Percentiles rank a stretch among this genome's conserved stretches.
Evolutionary conservation across 2,113 vertebrate genomes (phyloP).

Genomic region (Gnathonemus longibarbis): DNA sequence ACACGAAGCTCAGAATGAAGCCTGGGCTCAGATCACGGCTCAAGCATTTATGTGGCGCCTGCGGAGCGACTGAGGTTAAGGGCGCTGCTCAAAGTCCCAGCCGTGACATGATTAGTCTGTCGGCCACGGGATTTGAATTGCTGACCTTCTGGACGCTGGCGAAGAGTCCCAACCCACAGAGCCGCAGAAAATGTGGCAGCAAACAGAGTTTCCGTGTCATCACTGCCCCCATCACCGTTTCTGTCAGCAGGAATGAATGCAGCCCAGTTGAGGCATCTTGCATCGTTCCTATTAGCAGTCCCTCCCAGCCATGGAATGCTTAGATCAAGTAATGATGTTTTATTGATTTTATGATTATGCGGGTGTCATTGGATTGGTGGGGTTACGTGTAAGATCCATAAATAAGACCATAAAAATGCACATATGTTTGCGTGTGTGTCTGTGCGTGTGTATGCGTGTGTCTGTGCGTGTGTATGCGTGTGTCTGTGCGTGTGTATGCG

Average conservation of each 20-base stretch:
- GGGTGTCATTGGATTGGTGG: constrained; percentile 29
- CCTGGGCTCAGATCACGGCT: neutral
- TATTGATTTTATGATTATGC: constrained; percentile 30
- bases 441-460: neutral
- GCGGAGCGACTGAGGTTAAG: neutral
- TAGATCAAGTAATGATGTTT: constrained; percentile 34
- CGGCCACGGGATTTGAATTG: neutral
- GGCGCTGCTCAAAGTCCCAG: neutral
- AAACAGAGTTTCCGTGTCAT: neutral
- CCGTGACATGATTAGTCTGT: neutral
- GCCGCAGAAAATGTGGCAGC: neutral
- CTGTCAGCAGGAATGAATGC: neutral
- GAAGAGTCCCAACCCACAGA: neutral
- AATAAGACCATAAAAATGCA: neutral
- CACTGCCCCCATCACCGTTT: neutral
- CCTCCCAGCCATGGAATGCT: constrained; percentile 23
- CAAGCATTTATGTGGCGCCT: neutral
- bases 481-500: neutral
- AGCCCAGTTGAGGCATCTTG: neutral
- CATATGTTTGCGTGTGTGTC: neutral
- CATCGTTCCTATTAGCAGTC: constrained; percentile 19
- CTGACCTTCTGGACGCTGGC: neutral
- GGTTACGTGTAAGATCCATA: constrained; percentile 36
- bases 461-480: neutral
- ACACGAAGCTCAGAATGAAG: neutral